These are phyloP conservation scores for Dicaeum eximium DNA, from an alignment of 2,113 vertebrate species.

Conservation along the genomic window DNA sequence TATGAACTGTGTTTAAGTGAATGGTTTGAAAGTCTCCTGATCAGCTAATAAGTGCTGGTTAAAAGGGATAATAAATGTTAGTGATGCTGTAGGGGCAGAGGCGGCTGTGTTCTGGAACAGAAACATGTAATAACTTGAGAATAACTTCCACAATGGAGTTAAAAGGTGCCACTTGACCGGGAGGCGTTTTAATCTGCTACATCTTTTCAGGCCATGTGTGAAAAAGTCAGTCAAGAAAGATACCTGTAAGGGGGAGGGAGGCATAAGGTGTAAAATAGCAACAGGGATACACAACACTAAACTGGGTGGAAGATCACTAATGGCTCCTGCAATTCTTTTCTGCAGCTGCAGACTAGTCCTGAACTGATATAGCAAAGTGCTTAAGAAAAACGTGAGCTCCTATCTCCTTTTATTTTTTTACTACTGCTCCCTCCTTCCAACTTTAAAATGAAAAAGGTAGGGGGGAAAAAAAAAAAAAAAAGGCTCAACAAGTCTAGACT, in stretches of 20 bases:
- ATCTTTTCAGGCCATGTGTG: neutral
- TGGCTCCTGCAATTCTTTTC: neutral
- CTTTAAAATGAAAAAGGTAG: neutral
- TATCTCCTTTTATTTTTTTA: neutral
- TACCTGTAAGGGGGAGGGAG: neutral
- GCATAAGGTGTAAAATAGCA: neutral
- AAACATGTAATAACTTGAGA: neutral
- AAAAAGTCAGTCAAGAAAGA: neutral
- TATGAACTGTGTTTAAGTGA: neutral
- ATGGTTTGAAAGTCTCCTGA: neutral
- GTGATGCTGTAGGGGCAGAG: neutral
- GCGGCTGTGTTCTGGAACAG: neutral
- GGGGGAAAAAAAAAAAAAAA: neutral
- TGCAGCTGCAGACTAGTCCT: neutral
- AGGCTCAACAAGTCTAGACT: neutral
- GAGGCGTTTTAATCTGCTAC: neutral
- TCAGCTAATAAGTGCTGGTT: neutral
- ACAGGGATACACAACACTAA: accelerated
- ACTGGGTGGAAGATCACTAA: neutral
- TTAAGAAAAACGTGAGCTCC: neutral
- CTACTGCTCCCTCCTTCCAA: neutral
- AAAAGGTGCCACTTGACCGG: neutral
- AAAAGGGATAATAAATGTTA: neutral
- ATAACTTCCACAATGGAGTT: accelerated
- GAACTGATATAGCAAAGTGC: accelerated